Evolutionary conservation across 2,113 vertebrate genomes (phyloP).

Genomic region (Oryzias celebensis): DNA sequence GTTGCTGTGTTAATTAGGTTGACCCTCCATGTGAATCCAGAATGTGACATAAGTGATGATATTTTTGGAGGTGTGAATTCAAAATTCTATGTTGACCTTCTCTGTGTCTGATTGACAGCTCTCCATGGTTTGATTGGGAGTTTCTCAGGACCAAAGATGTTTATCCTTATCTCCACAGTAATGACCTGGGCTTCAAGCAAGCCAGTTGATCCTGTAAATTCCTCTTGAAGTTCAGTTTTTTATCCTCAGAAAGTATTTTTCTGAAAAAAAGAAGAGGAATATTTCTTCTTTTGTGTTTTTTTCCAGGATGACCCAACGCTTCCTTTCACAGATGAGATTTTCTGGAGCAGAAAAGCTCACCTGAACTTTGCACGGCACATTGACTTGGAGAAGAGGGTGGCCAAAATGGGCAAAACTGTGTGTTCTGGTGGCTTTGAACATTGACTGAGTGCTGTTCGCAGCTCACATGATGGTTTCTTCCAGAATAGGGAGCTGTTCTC

Average conservation of each 20-base stretch:
- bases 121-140: conserved; percentile 72
- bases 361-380: conserved; percentile 83
- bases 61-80: background rate
- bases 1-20: too few relatives aligned
- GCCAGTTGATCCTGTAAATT: conserved; percentile 81
- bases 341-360: conserved; percentile 84
- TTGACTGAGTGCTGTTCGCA: background rate
- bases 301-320: conserved; percentile 80
- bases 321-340: conserved; percentile 86
- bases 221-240: background rate
- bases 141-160: conserved; percentile 82
- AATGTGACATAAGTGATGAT: background rate
- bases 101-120: conserved; percentile 65
- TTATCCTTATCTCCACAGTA: conserved; percentile 90
- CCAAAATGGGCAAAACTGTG: conserved; percentile 88
- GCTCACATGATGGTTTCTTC: conserved; percentile 13
- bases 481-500: conserved; percentile 79
- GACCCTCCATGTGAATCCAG: too few relatives aligned
- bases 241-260: background rate
- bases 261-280: background rate
- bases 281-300: background rate
- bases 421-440: conserved; percentile 39
- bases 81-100: background rate
- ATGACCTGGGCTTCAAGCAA: conserved; percentile 91
- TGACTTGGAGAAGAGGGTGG: conserved; percentile 84